Conservation (phyloP, 2,113 vertebrate genomes). For the Vidua macroura region DNA sequence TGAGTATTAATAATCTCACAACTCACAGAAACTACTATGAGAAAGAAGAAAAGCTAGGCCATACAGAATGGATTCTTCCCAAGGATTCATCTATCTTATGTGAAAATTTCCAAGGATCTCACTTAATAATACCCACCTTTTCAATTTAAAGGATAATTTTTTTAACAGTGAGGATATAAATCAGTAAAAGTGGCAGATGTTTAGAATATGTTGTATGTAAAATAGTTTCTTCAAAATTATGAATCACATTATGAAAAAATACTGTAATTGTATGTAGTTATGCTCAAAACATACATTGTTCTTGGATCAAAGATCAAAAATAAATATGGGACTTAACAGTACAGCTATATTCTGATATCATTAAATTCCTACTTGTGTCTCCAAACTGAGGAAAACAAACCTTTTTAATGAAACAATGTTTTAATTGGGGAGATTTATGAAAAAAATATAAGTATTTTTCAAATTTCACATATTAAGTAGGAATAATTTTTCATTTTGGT, state of each 20-base stretch:
- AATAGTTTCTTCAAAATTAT: neutral
- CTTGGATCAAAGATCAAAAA: neutral
- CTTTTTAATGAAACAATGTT: neutral
- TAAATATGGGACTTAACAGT: neutral
- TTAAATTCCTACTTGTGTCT: neutral
- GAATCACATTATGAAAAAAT: neutral
- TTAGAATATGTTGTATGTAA: neutral
- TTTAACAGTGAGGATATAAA: neutral
- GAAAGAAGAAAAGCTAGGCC: neutral
- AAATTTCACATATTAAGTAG: neutral
- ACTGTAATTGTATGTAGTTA: neutral
- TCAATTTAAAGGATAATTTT: neutral
- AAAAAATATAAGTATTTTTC: neutral
- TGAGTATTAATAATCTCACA: neutral
- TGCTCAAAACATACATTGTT: neutral
- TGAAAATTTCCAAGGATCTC: neutral
- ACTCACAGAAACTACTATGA: neutral
- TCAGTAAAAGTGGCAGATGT: neutral
- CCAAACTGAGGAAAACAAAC: neutral
- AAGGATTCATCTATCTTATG: neutral
- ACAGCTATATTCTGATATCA: neutral
- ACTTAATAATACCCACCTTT: neutral
- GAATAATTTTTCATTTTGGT: neutral
- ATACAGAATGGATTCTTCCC: neutral
- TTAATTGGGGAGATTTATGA: neutral